Percentiles rank a stretch among this genome's conserved stretches.
Evolutionary conservation across 2,113 vertebrate genomes (phyloP).

Genomic region (Redunca redunca): DNA sequence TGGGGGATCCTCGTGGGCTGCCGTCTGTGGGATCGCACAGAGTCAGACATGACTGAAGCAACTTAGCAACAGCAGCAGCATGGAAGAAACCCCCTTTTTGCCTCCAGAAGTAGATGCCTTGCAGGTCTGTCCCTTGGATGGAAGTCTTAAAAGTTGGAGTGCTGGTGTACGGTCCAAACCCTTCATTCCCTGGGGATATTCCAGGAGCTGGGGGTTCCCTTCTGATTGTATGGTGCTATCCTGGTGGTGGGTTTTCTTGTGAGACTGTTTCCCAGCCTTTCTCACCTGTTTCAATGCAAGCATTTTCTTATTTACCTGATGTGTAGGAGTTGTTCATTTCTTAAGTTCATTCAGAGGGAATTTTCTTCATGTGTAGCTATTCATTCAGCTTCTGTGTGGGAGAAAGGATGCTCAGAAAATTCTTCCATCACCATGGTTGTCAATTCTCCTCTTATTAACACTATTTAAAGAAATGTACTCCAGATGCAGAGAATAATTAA

Average conservation of each 20-base stretch:
- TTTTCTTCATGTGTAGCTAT: too few species aligned
- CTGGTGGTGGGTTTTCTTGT: neutral
- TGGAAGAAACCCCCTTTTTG: neutral
- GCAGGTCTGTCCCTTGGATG: neutral
- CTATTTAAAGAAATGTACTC: neutral
- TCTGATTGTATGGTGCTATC: neutral
- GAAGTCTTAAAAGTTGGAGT: neutral
- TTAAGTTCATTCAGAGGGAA: neutral
- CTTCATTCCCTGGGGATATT: neutral
- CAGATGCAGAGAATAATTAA: neutral
- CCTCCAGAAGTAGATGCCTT: neutral
- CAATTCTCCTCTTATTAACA: neutral
- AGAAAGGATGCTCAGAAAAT: neutral
- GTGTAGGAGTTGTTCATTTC: neutral
- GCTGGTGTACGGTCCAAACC: neutral
- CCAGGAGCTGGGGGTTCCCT: neutral
- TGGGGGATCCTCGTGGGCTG: too few species aligned
- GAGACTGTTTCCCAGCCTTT: neutral
- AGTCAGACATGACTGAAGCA: fast-evolving
- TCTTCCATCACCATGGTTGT: neutral
- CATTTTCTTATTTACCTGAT: neutral
- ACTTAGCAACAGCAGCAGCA: too few species aligned
- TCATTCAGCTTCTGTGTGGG: too few species aligned
- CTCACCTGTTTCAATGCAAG: neutral
- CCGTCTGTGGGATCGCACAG: fast-evolving